phyloP scores from a whole-genome alignment of 2,797 vertebrate genomes.

The Enteromius thamalakanensis region DNA sequence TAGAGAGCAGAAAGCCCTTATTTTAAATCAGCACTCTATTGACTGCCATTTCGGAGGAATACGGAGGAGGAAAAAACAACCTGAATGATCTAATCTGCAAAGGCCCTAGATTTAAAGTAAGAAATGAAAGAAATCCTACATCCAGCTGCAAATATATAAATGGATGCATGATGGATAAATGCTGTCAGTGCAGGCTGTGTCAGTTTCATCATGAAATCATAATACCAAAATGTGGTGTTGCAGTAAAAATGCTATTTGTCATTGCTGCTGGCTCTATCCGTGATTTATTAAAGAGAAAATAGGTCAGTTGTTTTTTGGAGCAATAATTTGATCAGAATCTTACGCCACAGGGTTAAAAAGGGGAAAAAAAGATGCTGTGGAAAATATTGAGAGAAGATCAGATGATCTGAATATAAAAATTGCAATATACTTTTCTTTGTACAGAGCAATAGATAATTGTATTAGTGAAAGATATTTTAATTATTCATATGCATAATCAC shows the following conservation, averaged over 20 bases:
- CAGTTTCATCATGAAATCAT: constrained; percentile 34
- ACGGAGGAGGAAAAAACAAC: constrained; percentile 28
- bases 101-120: constrained; percentile 16
- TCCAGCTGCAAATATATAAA: constrained; percentile 10
- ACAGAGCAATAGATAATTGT: neutral
- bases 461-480: neutral
- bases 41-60: constrained; percentile 43
- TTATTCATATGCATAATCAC: neutral
- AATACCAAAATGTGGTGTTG: constrained; percentile 13
- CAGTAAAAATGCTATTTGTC: constrained; percentile 26
- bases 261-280: neutral
- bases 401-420: neutral
- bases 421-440: constrained; percentile 14
- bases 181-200: constrained; percentile 18
- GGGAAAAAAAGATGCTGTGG: neutral
- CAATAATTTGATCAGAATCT: constrained; percentile 62
- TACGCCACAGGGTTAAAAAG: constrained; percentile 46
- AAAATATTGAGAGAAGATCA: constrained; percentile 36
- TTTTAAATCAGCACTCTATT: constrained; percentile 45
- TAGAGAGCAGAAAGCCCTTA: constrained; percentile 35
- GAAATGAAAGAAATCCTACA: constrained; percentile 19
- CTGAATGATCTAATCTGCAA: neutral
- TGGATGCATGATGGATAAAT: constrained; percentile 4
- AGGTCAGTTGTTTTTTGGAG: constrained; percentile 49
- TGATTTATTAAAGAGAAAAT: constrained; percentile 57